Conservation (phyloP, 2,113 vertebrate genomes). For the Hydrochoerus hydrochaeris region DNA sequence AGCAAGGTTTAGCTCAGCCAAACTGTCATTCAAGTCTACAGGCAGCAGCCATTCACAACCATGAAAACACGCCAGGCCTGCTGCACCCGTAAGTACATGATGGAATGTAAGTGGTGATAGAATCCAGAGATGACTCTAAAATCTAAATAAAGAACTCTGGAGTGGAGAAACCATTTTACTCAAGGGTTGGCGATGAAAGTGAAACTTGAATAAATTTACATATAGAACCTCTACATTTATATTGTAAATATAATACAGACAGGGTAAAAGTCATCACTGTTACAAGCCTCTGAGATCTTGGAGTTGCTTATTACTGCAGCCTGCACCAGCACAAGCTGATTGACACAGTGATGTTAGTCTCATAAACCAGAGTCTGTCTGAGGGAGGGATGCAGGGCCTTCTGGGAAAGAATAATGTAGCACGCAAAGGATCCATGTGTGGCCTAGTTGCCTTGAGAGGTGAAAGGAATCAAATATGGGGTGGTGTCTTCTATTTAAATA, state of each 20-base stretch:
- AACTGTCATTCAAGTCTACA: constrained; percentile 47
- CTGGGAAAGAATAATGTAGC: neutral
- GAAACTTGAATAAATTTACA: constrained; percentile 10
- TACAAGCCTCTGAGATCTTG: neutral
- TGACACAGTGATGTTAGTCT: neutral
- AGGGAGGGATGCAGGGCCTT: neutral
- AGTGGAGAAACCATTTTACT: neutral
- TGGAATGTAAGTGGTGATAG: constrained; percentile 26
- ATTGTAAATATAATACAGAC: neutral
- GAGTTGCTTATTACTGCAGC: neutral
- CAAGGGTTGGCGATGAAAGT: neutral
- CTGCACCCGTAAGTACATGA: neutral
- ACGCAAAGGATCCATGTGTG: neutral
- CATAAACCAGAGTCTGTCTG: neutral
- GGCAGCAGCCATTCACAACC: neutral
- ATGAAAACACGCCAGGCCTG: neutral
- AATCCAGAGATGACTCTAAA: constrained; percentile 56
- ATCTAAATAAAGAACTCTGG: constrained; percentile 62
- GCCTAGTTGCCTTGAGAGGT: neutral
- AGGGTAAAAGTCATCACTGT: neutral
- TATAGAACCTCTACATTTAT: neutral
- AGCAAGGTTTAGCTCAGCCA: neutral
- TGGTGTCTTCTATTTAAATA: neutral
- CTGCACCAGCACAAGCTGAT: neutral
- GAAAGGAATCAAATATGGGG: neutral